These are phyloP conservation scores for Theristicus caerulescens DNA, from an alignment of 2,113 vertebrate species.

Conservation along the genomic window DNA sequence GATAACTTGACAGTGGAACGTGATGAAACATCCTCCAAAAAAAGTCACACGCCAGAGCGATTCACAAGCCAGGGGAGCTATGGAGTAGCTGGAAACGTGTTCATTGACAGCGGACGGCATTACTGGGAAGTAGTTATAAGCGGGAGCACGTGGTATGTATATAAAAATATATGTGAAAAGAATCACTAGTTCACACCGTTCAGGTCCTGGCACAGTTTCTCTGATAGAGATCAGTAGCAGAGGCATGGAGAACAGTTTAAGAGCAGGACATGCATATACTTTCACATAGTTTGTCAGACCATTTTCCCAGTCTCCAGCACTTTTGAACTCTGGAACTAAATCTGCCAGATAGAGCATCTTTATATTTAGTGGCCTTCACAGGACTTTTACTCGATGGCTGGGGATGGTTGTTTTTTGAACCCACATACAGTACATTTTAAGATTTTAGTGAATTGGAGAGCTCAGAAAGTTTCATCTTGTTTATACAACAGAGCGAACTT, in stretches of 20 bases:
- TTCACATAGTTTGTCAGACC: neutral
- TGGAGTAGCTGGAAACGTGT: conserved; percentile 92
- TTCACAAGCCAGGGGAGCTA: conserved; percentile 96
- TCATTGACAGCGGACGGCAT: conserved; percentile 96
- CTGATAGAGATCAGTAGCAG: neutral
- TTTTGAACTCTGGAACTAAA: neutral
- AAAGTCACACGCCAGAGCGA: conserved; percentile 93
- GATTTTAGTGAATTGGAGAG: neutral
- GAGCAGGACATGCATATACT: neutral
- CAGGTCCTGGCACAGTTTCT: neutral
- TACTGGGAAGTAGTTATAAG: conserved; percentile 98
- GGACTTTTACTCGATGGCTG: neutral
- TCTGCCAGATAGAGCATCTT: neutral
- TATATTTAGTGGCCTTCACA: neutral
- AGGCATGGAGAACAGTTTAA: neutral
- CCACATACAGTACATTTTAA: neutral
- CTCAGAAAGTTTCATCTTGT: neutral
- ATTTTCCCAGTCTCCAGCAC: neutral
- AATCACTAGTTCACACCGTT: neutral
- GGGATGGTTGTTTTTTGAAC: neutral
- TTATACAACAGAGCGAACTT: neutral
- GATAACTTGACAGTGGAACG: conserved; percentile 96
- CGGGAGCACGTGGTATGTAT: conserved; percentile 92
- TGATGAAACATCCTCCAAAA: conserved; percentile 94
- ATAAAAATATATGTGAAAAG: neutral